These are phyloP conservation scores for Rugalucina vietnamica DNA, from an alignment of 2,888 invertebrate genomes.

Conservation along the genomic window DNA sequence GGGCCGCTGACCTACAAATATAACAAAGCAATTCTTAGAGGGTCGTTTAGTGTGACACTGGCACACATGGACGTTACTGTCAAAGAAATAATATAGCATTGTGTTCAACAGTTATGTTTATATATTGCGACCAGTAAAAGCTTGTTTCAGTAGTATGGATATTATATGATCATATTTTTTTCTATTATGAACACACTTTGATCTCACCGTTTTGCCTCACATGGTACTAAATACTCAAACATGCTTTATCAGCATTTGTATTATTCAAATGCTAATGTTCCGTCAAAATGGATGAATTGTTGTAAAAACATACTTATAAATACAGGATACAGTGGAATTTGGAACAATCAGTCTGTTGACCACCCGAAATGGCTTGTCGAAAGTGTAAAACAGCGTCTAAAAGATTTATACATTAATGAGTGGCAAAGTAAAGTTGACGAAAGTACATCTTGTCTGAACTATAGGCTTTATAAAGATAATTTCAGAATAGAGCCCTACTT, in stretches of 20 bases:
- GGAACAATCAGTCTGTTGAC: background rate
- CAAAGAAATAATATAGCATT: too few species aligned
- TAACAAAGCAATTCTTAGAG: too few species aligned
- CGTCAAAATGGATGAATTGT: background rate
- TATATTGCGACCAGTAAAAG: too few species aligned
- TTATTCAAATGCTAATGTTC: background rate
- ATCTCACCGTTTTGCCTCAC: background rate
- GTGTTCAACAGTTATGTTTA: too few species aligned
- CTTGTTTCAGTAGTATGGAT: too few species aligned
- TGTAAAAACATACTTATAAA: background rate
- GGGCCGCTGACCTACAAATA: too few species aligned
- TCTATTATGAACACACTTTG: too few species aligned
- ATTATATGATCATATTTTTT: too few species aligned
- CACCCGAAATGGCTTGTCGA: background rate
- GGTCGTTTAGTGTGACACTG: too few species aligned
- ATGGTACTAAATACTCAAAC: background rate
- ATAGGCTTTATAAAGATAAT: background rate
- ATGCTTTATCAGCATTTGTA: background rate
- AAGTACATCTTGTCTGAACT: background rate
- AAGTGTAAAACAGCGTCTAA: background rate
- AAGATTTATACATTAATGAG: background rate
- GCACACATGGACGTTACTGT: too few species aligned
- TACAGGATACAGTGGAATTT: background rate
- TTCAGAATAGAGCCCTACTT: background rate
- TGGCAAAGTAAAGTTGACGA: background rate